A percentile compares a stretch with the other conserved stretches of the same genome.
These are phyloP conservation scores for Microchrysa polita DNA, from an alignment of 2,888 invertebrate genomes.

Conservation along the genomic window DNA sequence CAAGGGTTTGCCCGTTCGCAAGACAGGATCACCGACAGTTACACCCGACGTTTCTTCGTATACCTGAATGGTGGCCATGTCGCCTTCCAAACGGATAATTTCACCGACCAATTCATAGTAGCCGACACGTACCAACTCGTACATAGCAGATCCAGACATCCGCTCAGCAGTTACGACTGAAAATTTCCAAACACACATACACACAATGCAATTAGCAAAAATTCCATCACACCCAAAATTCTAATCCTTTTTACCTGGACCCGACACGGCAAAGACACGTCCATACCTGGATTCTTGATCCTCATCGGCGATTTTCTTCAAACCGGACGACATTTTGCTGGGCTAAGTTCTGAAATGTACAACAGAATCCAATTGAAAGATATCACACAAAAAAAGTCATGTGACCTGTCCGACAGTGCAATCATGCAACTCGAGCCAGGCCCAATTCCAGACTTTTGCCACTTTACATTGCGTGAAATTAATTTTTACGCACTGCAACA, in stretches of 20 bases:
- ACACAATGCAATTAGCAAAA: too few species aligned
- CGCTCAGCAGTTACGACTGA: slow-evolving; percentile 98
- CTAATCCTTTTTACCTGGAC: slow-evolving; percentile 78
- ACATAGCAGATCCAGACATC: slow-evolving; percentile 99
- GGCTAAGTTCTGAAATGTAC: slow-evolving; percentile 3
- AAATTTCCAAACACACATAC: slow-evolving; percentile 8
- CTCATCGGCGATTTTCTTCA: slow-evolving; percentile 81
- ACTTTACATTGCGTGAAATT: neutral
- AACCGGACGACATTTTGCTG: slow-evolving; percentile 68
- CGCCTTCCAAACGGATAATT: slow-evolving; percentile 99
- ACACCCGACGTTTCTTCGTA: slow-evolving; percentile 98
- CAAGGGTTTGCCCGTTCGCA: slow-evolving; percentile 97
- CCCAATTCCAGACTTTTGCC: neutral
- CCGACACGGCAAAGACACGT: slow-evolving; percentile 96
- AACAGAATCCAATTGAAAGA: neutral
- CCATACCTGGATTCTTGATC: slow-evolving; percentile 91
- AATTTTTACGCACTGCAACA: too few species aligned
- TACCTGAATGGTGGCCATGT: slow-evolving; percentile 99
- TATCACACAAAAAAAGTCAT: neutral
- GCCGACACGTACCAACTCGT: slow-evolving; percentile 98
- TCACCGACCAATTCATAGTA: slow-evolving; percentile 98
- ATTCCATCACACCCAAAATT: too few species aligned
- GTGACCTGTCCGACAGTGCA: neutral
- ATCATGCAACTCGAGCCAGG: neutral
- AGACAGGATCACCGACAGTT: slow-evolving; percentile 98